These are phyloP conservation scores for Oithona nana DNA, from an alignment of 2,888 invertebrate genomes.

Conservation along the genomic window DNA sequence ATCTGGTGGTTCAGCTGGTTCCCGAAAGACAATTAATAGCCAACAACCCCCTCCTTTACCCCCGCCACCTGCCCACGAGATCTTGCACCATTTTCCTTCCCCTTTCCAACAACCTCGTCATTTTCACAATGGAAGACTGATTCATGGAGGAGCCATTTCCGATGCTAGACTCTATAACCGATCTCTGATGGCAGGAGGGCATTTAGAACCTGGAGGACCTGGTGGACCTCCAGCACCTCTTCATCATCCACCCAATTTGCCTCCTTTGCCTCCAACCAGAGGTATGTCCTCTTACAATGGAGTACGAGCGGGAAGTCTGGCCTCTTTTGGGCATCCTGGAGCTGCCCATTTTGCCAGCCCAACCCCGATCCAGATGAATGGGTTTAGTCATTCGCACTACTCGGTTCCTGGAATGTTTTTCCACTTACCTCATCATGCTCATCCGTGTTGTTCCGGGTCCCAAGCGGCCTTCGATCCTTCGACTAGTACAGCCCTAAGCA, in stretches of 20 bases:
- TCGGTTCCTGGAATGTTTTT: constrained; percentile 3
- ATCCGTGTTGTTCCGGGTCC: neutral
- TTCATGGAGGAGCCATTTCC: neutral
- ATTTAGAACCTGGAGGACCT: neutral
- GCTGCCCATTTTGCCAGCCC: neutral
- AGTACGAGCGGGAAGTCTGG: neutral
- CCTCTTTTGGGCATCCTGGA: neutral
- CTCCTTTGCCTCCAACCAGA: neutral
- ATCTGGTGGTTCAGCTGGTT: too few relatives aligned
- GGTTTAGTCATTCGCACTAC: neutral
- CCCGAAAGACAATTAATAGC: neutral
- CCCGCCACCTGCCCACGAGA: neutral
- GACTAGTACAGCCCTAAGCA: neutral
- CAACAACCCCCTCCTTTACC: neutral
- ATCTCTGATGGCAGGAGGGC: neutral
- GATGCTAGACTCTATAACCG: neutral
- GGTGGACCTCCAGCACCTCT: neutral
- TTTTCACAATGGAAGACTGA: neutral
- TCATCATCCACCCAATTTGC: too few relatives aligned
- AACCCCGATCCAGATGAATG: neutral
- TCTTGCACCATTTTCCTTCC: neutral
- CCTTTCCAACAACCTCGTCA: neutral
- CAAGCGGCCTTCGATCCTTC: neutral
- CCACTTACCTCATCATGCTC: neutral
- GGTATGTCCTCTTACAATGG: constrained; percentile 2